Conservation (phyloP, 2,888 invertebrate species). For the Protonemura montana region DNA sequence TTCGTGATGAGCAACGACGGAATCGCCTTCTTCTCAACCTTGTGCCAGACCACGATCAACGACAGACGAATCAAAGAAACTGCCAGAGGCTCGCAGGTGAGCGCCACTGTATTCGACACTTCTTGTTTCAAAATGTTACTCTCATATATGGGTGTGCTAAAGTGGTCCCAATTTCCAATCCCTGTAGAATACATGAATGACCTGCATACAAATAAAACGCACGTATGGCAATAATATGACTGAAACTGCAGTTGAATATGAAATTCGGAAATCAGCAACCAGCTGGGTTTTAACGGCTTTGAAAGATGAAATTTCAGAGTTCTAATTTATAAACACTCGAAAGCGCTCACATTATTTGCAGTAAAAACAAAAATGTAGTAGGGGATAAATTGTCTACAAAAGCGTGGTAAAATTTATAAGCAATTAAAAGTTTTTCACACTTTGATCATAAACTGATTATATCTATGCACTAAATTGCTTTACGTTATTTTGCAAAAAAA, state of each 20-base stretch:
- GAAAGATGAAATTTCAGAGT: no score
- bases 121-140: background rate
- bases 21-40: background rate
- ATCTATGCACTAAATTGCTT: background rate
- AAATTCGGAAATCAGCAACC: background rate
- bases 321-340: no score
- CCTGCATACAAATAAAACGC: background rate
- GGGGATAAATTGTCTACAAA: background rate
- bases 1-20: slow-evolving; percentile 28
- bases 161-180: no score
- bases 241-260: background rate
- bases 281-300: background rate
- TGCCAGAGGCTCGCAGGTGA: background rate
- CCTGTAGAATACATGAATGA: background rate
- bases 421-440: background rate
- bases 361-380: background rate
- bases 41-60: slow-evolving; percentile 24
- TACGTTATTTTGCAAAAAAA: no score
- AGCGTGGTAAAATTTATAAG: background rate
- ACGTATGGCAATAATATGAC: background rate
- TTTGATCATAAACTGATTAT: background rate
- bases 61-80: background rate
- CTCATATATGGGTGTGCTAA: no score
- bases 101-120: background rate
- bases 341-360: no score